phyloP scores from a whole-genome alignment of 2,888 invertebrate genomes.

The Melieria omissa region DNA sequence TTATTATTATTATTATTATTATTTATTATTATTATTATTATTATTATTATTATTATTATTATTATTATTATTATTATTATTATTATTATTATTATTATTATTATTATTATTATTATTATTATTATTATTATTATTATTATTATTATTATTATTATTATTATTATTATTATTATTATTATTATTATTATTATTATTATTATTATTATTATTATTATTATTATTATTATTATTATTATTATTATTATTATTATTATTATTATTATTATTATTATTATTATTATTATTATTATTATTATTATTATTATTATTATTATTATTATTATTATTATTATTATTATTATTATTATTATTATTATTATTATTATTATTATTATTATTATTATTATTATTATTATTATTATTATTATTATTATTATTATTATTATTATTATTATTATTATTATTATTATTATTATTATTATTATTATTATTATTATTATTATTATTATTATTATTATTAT shows the following conservation, averaged over 20 bases:
- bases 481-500: no score
- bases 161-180: slow-evolving; percentile 4
- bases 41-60: slow-evolving; percentile 4
- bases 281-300: slow-evolving; percentile 4
- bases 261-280: slow-evolving; percentile 4
- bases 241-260: slow-evolving; percentile 4
- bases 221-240: slow-evolving; percentile 4
- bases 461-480: no score
- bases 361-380: no score
- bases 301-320: no score
- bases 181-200: slow-evolving; percentile 4
- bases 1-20: slow-evolving; percentile 4
- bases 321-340: no score
- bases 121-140: slow-evolving; percentile 4
- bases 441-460: no score
- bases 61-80: slow-evolving; percentile 4
- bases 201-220: slow-evolving; percentile 4
- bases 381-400: no score
- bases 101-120: slow-evolving; percentile 4
- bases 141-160: slow-evolving; percentile 4
- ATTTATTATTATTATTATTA: slow-evolving; percentile 4
- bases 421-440: no score
- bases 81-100: slow-evolving; percentile 4
- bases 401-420: no score
- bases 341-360: no score